A percentile compares a stretch with the other conserved stretches of the same genome.
Evolutionary conservation across 2,113 vertebrate species (phyloP).

Genomic region (Ochotona princeps): DNA sequence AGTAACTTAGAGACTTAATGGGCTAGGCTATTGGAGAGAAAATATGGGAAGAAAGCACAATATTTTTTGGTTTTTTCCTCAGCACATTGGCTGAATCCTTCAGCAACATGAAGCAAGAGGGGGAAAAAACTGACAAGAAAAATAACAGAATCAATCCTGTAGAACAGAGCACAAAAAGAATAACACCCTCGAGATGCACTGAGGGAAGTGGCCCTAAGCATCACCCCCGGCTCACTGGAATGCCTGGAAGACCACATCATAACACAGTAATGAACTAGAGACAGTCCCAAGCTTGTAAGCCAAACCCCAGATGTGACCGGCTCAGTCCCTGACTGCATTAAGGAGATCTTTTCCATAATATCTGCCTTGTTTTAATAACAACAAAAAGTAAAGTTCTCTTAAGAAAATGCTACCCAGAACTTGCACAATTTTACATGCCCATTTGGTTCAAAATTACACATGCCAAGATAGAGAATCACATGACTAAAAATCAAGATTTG

Average conservation of each 20-base stretch:
- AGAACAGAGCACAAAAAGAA: not conserved
- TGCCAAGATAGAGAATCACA: not conserved
- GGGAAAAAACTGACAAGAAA: no score
- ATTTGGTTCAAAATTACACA: not conserved
- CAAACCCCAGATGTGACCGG: not conserved
- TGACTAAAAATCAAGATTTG: not conserved
- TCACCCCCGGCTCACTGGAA: not conserved
- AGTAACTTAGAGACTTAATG: conserved; percentile 38
- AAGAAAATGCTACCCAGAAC: not conserved
- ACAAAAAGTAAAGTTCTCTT: not conserved
- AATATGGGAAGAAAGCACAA: not conserved
- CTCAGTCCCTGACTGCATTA: not conserved
- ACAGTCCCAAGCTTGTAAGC: not conserved
- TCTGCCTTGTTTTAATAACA: not conserved
- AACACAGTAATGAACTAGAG: not conserved
- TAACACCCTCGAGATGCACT: not conserved
- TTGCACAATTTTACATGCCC: not conserved
- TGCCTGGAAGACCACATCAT: not conserved
- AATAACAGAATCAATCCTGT: not conserved
- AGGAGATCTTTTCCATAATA: not conserved
- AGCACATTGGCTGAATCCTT: not conserved
- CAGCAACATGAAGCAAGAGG: not conserved
- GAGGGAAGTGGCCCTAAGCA: not conserved
- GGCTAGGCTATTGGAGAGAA: not conserved
- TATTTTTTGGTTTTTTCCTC: not conserved